Evolutionary conservation across 2,888 invertebrate species (phyloP), one percentile per base, ranked within the genome.

Genomic region (Trissoscelio sp.): DNA sequence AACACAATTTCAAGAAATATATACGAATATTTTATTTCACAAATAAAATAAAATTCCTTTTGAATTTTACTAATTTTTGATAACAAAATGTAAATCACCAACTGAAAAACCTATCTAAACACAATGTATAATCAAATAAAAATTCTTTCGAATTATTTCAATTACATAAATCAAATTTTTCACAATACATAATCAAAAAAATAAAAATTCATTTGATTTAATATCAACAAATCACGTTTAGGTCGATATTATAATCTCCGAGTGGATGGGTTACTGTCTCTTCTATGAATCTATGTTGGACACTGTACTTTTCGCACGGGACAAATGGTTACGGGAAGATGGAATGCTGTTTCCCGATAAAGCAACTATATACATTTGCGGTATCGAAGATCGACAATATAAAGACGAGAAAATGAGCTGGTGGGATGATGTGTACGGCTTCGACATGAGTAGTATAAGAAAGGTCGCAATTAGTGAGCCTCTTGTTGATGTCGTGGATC

Each of bases 371-470:
- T 99, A 97, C 92, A 95, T 99, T 67, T 97, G 97, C 81, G 97
- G 96, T 20, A 97, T 97, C 78, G 97, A 97, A 92, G 99, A 99
- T 92, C 94, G 99, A 18, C 99, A 99, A 92, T 99, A 99, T 93
- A 99, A 99, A 92, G 99, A 99, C 89, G 99, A 99, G 92, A 99
- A 99, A 92, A 99, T 99, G 86, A 99, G 99, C 92, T 99, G 99
- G 98, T 99, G 99, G 99, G 98, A 99, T 89, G 98, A 98, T 92
- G 99, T 99, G 1, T 99, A 99, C 89, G 99, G 99, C 62, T 99
- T 99, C 90, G 97, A 99, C 92, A 99, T 99, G 99, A 98, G 97
- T 86, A 97, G 97, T 86, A 99, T 99, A 90, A 94, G 99, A 58
- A 97, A 98, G 92, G 97, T 99, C 81, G 99, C 99, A 18, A 98